Conservation (phyloP, 2,888 invertebrate genomes). For the Theodoxus fluviatilis region DNA sequence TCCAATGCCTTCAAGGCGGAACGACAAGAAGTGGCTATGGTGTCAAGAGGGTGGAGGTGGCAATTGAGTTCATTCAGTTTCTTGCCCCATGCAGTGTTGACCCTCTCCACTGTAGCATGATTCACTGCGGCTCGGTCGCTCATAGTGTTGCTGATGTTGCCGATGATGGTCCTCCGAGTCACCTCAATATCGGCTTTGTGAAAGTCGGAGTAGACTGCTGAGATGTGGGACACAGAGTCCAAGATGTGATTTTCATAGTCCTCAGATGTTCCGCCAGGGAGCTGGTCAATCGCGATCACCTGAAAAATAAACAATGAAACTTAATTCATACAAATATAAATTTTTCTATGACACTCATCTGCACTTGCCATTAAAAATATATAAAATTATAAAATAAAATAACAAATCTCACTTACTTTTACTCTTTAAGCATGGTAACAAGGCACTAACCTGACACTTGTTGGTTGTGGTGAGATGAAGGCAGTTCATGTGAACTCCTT, state of each 20-base stretch:
- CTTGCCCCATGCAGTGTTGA: slow-evolving; percentile 25
- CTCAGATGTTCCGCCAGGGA: slow-evolving; percentile 31
- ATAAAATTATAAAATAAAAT: no score
- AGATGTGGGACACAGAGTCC: slow-evolving; percentile 24
- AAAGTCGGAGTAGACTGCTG: slow-evolving; percentile 18
- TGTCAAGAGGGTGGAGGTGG: slow-evolving; percentile 30
- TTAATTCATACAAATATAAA: no score
- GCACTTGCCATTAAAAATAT: no score
- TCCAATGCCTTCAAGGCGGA: slow-evolving; percentile 26
- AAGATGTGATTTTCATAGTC: slow-evolving; percentile 30
- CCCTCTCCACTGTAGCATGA: slow-evolving; percentile 25
- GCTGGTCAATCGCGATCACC: slow-evolving; percentile 28
- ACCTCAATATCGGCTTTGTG: slow-evolving; percentile 24
- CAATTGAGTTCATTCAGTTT: slow-evolving; percentile 32
- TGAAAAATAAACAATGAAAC: no score
- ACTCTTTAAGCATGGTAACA: no score
- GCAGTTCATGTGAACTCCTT: slow-evolving; percentile 31
- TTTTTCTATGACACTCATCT: no score
- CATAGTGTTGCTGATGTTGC: slow-evolving; percentile 30
- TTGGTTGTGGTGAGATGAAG: slow-evolving; percentile 33
- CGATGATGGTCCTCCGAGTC: slow-evolving; percentile 16
- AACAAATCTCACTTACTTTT: no score
- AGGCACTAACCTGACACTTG: no score
- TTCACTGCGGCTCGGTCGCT: slow-evolving; percentile 32
- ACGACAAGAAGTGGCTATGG: slow-evolving; percentile 24